These are phyloP conservation scores for Augiades crinisus DNA, from an alignment of 2,888 invertebrate genomes.

Conservation along the genomic window DNA sequence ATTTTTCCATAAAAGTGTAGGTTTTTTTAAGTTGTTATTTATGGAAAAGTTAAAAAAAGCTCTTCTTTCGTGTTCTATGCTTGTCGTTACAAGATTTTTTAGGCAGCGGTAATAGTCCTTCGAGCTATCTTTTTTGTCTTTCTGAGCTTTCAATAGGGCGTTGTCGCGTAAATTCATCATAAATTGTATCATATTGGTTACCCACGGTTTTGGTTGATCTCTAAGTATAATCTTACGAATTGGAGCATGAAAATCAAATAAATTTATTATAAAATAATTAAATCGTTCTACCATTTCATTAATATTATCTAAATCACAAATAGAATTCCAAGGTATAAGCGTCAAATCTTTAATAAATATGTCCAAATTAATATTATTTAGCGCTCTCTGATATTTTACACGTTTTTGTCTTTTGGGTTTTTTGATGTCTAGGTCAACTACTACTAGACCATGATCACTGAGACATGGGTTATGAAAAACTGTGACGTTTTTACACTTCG, in stretches of 20 bases:
- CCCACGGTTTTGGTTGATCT: slow-evolving; percentile 21
- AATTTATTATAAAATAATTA: slow-evolving; percentile 12
- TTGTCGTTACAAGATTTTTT: slow-evolving; percentile 18
- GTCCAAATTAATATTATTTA: background rate
- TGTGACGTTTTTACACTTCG: background rate
- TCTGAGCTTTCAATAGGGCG: slow-evolving; percentile 14
- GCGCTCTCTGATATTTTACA: background rate
- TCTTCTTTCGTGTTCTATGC: slow-evolving; percentile 29
- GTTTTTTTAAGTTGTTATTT: background rate
- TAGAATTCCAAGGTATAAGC: background rate
- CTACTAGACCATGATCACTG: slow-evolving; percentile 23
- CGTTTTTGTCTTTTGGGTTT: slow-evolving; percentile 4
- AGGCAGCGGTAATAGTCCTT: slow-evolving; percentile 25
- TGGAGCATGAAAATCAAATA: slow-evolving; percentile 30
- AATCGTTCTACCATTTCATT: slow-evolving; percentile 17
- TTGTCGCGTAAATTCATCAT: slow-evolving; percentile 29
- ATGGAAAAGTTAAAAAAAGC: background rate
- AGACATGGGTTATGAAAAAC: background rate
- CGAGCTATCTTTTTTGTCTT: slow-evolving; percentile 3
- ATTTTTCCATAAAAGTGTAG: background rate
- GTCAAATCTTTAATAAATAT: background rate
- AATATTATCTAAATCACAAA: background rate
- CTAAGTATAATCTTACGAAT: slow-evolving; percentile 10
- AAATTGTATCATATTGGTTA: slow-evolving; percentile 27
- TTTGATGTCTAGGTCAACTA: slow-evolving; percentile 10